A percentile compares a stretch with the other conserved stretches of the same genome.
phyloP scores from a whole-genome alignment of 2,113 vertebrate genomes.

The Pachypanchax playfairii region DNA sequence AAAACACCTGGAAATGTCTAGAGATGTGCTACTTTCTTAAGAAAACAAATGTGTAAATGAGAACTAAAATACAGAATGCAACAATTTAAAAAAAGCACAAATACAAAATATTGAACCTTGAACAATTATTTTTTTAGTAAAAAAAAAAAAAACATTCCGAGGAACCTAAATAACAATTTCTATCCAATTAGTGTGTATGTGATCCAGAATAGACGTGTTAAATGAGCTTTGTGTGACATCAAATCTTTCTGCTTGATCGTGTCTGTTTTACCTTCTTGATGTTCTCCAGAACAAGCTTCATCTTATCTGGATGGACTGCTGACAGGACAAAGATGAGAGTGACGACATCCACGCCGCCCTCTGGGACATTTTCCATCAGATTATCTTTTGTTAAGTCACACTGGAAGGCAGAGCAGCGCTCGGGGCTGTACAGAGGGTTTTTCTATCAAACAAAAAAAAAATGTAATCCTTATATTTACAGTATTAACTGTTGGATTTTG shows the following conservation, averaged over 20 bases:
- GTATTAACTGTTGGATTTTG: neutral
- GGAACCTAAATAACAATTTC: too few species aligned
- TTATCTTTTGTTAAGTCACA: conserved; percentile 94
- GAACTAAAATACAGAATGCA: neutral
- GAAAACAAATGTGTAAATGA: neutral
- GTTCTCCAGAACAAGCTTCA: conserved; percentile 87
- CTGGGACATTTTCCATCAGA: conserved; percentile 81
- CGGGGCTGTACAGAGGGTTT: conserved; percentile 83
- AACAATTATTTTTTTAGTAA: neutral
- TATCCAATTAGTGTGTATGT: too few species aligned
- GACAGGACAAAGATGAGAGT: conserved; percentile 95
- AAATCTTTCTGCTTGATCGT: neutral
- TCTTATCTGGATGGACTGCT: conserved; percentile 94
- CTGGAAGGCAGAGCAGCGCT: conserved; percentile 90
- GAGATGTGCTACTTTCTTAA: neutral
- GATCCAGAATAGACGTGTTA: too few species aligned
- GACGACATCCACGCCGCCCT: conserved; percentile 85
- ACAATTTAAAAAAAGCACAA: neutral
- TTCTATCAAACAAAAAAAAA: conserved; percentile 72
- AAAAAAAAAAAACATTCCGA: neutral
- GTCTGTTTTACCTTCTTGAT: conserved; percentile 83
- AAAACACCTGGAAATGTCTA: neutral
- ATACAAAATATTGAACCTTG: neutral
- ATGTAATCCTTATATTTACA: neutral
- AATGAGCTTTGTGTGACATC: too few species aligned